Evolutionary conservation across 2,888 invertebrate species (phyloP).

Genomic region (Eupithecia subumbrata): DNA sequence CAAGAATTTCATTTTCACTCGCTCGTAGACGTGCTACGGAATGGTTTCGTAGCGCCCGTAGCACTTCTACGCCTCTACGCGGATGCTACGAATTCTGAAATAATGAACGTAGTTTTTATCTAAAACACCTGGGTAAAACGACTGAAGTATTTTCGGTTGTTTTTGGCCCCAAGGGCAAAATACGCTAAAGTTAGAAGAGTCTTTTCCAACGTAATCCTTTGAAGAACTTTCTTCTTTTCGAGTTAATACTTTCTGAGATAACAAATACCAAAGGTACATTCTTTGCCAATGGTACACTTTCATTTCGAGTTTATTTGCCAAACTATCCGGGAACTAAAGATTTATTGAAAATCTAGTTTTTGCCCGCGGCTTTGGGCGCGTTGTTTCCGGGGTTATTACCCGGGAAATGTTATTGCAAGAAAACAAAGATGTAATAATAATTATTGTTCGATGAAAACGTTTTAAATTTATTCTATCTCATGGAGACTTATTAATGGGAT

Average conservation of each 20-base stretch:
- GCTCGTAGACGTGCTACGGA: not conserved
- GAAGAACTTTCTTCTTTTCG: not conserved
- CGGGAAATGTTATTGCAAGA: not conserved
- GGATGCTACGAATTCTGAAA: not conserved
- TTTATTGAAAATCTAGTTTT: not conserved
- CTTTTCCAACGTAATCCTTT: not conserved
- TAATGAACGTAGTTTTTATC: not conserved
- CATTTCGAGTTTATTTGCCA: not conserved
- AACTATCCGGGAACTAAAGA: not conserved
- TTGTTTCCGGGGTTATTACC: not conserved
- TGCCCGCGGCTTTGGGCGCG: not conserved
- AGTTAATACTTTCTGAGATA: not conserved
- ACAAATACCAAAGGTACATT: not conserved
- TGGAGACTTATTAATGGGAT: not conserved
- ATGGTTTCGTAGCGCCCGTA: not conserved
- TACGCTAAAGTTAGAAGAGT: not conserved
- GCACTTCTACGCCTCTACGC: not conserved
- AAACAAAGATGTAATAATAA: too few relatives aligned
- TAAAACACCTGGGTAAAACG: not conserved
- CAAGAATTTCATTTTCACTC: not conserved
- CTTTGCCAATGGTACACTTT: not conserved
- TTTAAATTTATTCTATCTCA: not conserved
- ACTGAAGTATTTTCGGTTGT: not conserved
- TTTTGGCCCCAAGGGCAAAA: not conserved
- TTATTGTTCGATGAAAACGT: too few relatives aligned